Conservation (phyloP, 1,140 invertebrate genomes). For the Plectrocnemia conspersa region DNA sequence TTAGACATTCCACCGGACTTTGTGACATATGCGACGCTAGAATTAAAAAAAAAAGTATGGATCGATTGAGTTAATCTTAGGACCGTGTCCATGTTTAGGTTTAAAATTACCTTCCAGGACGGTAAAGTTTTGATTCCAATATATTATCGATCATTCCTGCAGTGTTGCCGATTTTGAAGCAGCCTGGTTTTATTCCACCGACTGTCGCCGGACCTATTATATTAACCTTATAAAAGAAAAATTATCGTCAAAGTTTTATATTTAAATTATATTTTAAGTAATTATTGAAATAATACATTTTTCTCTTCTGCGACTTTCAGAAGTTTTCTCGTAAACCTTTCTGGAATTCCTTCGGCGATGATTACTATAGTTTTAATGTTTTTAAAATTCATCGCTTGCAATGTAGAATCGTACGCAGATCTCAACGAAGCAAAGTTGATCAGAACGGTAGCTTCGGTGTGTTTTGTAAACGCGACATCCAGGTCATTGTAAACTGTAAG, state of each 20-base stretch:
- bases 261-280: not conserved
- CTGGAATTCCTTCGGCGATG: conserved; percentile 98
- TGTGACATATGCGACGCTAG: conserved; percentile 94
- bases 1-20: conserved; percentile 99
- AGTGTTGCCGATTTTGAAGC: conserved; percentile 99
- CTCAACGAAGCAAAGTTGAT: conserved; percentile 98
- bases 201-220: conserved; percentile 98
- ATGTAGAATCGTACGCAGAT: conserved; percentile 95
- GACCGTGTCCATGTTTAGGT: not conserved
- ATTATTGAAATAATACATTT: conserved; percentile 52
- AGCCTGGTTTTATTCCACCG: conserved; percentile 96
- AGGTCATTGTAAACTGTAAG: conserved; percentile 92
- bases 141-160: conserved; percentile 99
- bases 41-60: conserved; percentile 30
- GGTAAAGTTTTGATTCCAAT: conserved; percentile 92
- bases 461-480: conserved; percentile 93
- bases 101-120: conserved; percentile 69
- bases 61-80: not conserved
- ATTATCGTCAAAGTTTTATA: conserved; percentile 6
- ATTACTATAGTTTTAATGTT: conserved; percentile 97
- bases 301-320: conserved; percentile 71
- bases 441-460: conserved; percentile 90
- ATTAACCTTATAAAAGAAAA: conserved; percentile 54
- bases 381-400: conserved; percentile 88
- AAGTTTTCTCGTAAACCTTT: conserved; percentile 95